A percentile compares a stretch with the other conserved stretches of the same genome.
These are phyloP conservation scores for Poecilia wingei DNA, from an alignment of 2,797 vertebrate species.

Conservation along the genomic window DNA sequence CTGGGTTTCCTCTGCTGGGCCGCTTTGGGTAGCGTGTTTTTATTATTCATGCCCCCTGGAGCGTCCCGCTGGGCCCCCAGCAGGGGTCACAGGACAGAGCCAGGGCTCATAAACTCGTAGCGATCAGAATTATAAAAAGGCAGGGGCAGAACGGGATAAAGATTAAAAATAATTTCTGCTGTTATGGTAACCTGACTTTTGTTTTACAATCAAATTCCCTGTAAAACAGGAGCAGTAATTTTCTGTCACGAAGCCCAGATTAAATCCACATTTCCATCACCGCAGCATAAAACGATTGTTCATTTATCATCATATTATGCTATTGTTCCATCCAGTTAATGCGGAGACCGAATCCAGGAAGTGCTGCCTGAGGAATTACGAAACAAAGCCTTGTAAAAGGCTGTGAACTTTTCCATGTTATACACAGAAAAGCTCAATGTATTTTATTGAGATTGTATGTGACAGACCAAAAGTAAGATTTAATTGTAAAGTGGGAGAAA, in stretches of 20 bases:
- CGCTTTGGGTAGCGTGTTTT: conserved; percentile 16
- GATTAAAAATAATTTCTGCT: conserved; percentile 11
- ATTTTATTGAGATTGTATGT: not conserved
- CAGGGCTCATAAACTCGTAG: conserved; percentile 29
- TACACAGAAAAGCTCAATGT: not conserved
- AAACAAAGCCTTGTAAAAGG: not conserved
- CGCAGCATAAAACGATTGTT: not conserved
- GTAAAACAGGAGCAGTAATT: not conserved
- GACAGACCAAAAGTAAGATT: not conserved
- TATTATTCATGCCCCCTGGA: conserved; percentile 24
- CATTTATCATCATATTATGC: conserved; percentile 1
- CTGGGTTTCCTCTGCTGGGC: conserved; percentile 9
- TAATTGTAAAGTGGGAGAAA: not conserved
- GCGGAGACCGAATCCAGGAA: not conserved
- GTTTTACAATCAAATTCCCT: conserved; percentile 43
- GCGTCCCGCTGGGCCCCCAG: not conserved
- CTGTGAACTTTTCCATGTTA: not conserved
- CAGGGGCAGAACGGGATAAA: conserved; percentile 8
- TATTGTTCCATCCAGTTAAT: not conserved
- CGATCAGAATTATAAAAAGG: not conserved
- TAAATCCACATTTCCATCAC: conserved; percentile 18
- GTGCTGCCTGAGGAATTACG: not conserved
- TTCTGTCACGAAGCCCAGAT: not conserved
- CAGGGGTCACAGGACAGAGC: conserved; percentile 3
- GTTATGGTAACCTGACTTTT: conserved; percentile 2